Base-by-base conservation (phyloP, 2,113 vertebrate species). In the Halcyon malimbica region DNA sequence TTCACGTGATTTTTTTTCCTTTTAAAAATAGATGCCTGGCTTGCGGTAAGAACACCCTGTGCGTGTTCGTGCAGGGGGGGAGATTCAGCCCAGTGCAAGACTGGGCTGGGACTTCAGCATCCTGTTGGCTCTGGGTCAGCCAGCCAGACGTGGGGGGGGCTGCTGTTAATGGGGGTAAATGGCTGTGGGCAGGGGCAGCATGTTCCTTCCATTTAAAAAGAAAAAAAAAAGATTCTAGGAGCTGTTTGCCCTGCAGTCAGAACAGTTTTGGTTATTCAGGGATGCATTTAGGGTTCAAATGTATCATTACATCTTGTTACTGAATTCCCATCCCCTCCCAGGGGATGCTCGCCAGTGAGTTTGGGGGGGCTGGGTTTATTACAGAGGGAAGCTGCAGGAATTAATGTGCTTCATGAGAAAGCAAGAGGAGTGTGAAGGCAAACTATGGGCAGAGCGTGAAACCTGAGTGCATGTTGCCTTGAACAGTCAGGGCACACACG, bases 111-210 rank as follows among this genome's bases (percentile, higher is more conserved):
- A 21, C 46, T 60, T 78, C 42, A 59, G 74, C 56, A 15, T 35
- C 2, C 60, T 41, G 10, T 35, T 2, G 0, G 26, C 33, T 65
- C 44, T 0, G 0, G 50, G 33, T 69, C 74, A 41, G 54, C 10
- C 80, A 23, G 63, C 9, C 46, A 48, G 46, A 17, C 17, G 20
- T 48, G 46, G 46, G 19, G 46, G 46, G 46, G 20, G 46, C 46
- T 48, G 46, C 46, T 48, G 48, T 50, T 50, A 50, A 50, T 24
- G 48, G 48, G 48, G 11, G 48, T 21, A 50, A 50, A 50, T 50
- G 76, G 31, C 78, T 51, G 39, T 48, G 31, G 37, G 41, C 57
- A 64, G 0, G 1, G 74, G 7, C 46, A 59, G 26, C 13, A 29
- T 37, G 23, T 24, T 89, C 37, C 50, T 62, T 77, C 50, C 29